Percentiles rank a stretch among this genome's conserved stretches.
These are phyloP conservation scores for Diplodus puntazzo DNA, from an alignment of 2,797 vertebrate species.

Conservation along the genomic window DNA sequence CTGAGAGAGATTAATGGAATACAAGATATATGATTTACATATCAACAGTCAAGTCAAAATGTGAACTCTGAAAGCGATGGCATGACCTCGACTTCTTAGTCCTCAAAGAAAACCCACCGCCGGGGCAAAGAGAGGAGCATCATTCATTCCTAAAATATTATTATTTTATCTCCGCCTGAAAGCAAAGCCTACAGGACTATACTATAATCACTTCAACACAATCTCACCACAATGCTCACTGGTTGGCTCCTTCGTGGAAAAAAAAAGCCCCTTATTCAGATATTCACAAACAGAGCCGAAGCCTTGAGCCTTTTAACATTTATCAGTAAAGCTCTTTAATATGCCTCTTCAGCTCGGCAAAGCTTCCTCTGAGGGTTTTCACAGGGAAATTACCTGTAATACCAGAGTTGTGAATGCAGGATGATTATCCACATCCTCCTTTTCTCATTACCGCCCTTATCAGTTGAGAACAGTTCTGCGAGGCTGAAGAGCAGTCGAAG, in stretches of 20 bases:
- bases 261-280: conserved; percentile 64
- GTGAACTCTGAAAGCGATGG: conserved; percentile 44
- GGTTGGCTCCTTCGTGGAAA: conserved; percentile 55
- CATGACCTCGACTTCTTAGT: conserved; percentile 55
- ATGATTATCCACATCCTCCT: conserved; percentile 79
- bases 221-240: conserved; percentile 68
- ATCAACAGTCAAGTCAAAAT: conserved; percentile 43
- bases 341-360: conserved; percentile 78
- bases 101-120: conserved; percentile 50
- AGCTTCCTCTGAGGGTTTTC: conserved; percentile 78
- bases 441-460: conserved; percentile 83
- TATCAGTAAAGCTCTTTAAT: conserved; percentile 86
- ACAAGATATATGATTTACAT: conserved; percentile 50
- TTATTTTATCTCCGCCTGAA: conserved; percentile 77
- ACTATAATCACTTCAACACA: conserved; percentile 80
- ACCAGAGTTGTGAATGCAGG: conserved; percentile 78
- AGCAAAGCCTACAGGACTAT: conserved; percentile 66
- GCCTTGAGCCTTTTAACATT: conserved; percentile 81
- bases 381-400: conserved; percentile 84
- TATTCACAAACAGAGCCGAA: conserved; percentile 72
- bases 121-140: conserved; percentile 47
- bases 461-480: conserved; percentile 75
- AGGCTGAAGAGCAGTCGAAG: conserved; percentile 76
- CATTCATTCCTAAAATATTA: conserved; percentile 70
- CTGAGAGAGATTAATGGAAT: conserved; percentile 32